Evolutionary conservation across 2,888 invertebrate genomes (phyloP).

Genomic region (Papilio protenor): DNA sequence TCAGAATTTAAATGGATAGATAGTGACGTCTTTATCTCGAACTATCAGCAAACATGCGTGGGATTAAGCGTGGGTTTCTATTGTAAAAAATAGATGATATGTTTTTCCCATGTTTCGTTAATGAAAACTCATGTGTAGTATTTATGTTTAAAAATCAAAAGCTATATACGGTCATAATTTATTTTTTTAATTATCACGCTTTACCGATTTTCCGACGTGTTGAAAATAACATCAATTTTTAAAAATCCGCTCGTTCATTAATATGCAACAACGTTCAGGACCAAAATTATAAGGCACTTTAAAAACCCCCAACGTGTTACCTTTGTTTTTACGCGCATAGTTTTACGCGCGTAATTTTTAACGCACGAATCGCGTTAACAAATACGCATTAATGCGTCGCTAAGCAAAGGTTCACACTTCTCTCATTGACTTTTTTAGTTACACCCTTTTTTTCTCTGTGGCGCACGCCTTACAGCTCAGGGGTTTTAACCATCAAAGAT

Average conservation of each 20-base stretch:
- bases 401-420: conserved; percentile 36
- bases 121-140: not conserved
- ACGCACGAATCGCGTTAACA: conserved; percentile 13
- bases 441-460: not conserved
- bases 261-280: conserved; percentile 8
- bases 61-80: not conserved
- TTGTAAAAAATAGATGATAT: not conserved
- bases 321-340: conserved; percentile 17
- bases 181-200: conserved; percentile 28
- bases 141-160: not conserved
- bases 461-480: not conserved
- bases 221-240: not conserved
- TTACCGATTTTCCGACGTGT: not conserved
- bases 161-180: not conserved
- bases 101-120: not conserved
- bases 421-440: conserved; percentile 16
- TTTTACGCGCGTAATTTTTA: conserved; percentile 32
- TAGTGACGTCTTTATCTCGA: not conserved
- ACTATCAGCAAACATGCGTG: not conserved
- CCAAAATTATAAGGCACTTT: conserved; percentile 26
- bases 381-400: conserved; percentile 32
- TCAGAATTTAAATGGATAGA: not conserved
- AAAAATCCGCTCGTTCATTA: conserved; percentile 13
- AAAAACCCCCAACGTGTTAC: not conserved
- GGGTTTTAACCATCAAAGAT: conserved; percentile 17